Evolutionary conservation across 2,113 vertebrate species (phyloP), one percentile per base, ranked within the genome.

Genomic region (Ovis canadensis): DNA sequence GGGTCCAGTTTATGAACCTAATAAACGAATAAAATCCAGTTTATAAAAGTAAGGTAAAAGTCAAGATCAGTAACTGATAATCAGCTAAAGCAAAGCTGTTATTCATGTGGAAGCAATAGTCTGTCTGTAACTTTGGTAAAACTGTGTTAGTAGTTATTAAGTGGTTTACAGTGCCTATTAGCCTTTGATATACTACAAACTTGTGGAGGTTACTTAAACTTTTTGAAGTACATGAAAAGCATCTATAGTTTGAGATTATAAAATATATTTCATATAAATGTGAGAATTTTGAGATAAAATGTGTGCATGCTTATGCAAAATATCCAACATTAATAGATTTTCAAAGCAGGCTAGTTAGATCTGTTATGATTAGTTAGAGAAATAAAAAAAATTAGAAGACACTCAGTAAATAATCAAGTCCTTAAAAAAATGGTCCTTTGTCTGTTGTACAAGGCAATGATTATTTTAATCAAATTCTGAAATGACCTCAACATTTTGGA

Each of bases 231-330:
- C 16, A 23, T 62, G 6, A 10, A 97, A 90, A 80, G 13, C n/a
- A 84, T 80, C 43, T 90, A 19, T 3, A 48, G 31, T 94, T 55
- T 16, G 36, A 8, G 5, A 33, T 64, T 93, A 64, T 48, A n/a
- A 87, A 83, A 43, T 81, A 23, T 16, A 55, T 2, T 84, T 92
- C 11, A 64, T n/a, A 48, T 52, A 15, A 64, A 59, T 23, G 52
- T 80, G 13, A 80, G 7, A 71, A n/a, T 71, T 87, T 94, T 92
- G 14, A 90, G n/a, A 96, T 88, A 88, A 57, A 91, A 48, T 45
- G 8, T 81, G 1, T 29, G 50, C 85, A 45, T 87, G 59, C n/a
- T 21, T 85, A 9, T 74, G 11, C 25, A 19, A 21, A 40, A 80
- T 82, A 57, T 48, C 2, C 19, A 80, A 88, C 7, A 57, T 14